phyloP scores from a whole-genome alignment of 2,888 invertebrate genomes.

The Pseudococcus jackbeardsleyi region DNA sequence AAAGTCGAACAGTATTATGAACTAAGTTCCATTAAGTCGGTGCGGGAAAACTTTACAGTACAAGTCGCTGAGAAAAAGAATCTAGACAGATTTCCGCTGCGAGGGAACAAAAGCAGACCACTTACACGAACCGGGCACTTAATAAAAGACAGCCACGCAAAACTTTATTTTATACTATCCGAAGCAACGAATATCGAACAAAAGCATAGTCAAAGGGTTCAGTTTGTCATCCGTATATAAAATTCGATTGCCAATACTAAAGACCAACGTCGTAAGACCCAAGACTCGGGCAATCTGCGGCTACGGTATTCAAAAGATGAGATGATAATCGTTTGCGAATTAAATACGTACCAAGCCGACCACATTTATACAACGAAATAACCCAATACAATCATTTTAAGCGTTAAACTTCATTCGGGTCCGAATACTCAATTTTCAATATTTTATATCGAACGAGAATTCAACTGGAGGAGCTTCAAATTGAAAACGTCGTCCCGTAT shows the following conservation, averaged over 20 bases:
- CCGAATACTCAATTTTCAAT: neutral
- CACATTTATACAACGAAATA: constrained; percentile 29
- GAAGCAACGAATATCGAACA: neutral
- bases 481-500: neutral
- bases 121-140: constrained; percentile 44
- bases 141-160: constrained; percentile 37
- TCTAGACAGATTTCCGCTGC: constrained; percentile 23
- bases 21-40: constrained; percentile 7
- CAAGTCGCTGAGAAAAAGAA: neutral
- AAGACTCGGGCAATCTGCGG: neutral
- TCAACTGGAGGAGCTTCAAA: neutral
- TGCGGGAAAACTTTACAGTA: neutral
- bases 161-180: constrained; percentile 19
- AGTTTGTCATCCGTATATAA: constrained; percentile 26
- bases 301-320: constrained; percentile 19
- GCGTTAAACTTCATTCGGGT: neutral
- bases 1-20: neutral
- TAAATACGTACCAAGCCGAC: neutral
- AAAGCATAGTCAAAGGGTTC: neutral
- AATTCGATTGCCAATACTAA: neutral
- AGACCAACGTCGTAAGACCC: neutral
- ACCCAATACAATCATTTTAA: constrained; percentile 23
- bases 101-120: constrained; percentile 22
- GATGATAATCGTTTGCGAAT: constrained; percentile 5
- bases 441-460: neutral